Evolutionary conservation across 1,140 invertebrate species (phyloP), one percentile per base, ranked within the genome.

Genomic region (Proales similis): DNA sequence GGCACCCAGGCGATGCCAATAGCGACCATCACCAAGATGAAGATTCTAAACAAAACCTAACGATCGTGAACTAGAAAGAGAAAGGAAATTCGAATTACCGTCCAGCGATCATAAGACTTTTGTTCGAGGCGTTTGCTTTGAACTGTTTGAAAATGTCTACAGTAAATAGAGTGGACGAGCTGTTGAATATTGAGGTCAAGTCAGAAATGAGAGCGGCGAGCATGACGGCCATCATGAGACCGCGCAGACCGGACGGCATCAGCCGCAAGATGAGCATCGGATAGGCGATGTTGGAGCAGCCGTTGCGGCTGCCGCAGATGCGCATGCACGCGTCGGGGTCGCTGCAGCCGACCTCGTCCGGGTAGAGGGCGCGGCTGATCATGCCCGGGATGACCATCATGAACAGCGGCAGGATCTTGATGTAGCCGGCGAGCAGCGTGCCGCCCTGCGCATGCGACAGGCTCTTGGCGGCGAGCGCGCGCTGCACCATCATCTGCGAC

Each of bases 301-400:
- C 74, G n/a, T 68, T 66, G 11, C 62, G 57, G 63, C 72, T 78
- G 7, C 70, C 70, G 65, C 79, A 80, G 17, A 74, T 70, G 17
- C 66, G 65, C 19, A 71, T 48, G 63, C 79, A 80, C n/a, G 67
- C 67, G 4, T 73, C 71, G 0, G 74, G 71, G 62, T 74, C 72
- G 12, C 68, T 70, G 68, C 78, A 79, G 4, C 72, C 79, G 5
- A 80, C 70, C 65, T 74, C 68, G 63, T 79, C 75, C 70, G 12
- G 11, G 30, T 70, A 57, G 51, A 63, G 63, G 32, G 63, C 63
- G 42, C 64, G 66, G 69, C 38, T 67, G 63, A 79, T 79, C 79
- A 81, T 81, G 30, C 79, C 79, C 1, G 80, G 80, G 26, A 81
- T 69, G 4, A 81, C 71, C 61, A 81, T 76, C 9, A 81, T 67